Conservation (phyloP, 2,113 vertebrate species). For the Otus sunia region DNA sequence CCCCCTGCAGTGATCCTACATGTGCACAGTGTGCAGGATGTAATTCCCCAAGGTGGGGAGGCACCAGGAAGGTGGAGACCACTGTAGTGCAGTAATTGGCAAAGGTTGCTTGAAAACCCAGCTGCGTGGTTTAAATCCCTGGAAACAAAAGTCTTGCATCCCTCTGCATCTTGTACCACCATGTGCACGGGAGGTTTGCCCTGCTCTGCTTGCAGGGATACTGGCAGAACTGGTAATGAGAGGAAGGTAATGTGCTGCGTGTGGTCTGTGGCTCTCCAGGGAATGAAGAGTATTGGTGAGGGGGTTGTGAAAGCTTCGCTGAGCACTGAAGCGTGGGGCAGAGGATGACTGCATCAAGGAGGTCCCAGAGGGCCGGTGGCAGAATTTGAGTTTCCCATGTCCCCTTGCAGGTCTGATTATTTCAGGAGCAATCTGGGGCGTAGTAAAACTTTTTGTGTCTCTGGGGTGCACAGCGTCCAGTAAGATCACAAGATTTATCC, state of each 20-base stretch:
- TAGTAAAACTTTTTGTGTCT: not conserved
- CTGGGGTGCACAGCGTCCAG: not conserved
- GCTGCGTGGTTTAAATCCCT: not conserved
- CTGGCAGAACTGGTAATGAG: not conserved
- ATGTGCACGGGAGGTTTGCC: accelerated
- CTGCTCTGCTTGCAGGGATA: not conserved
- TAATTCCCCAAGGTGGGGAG: not conserved
- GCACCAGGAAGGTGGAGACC: accelerated
- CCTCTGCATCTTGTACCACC: accelerated
- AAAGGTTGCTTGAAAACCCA: not conserved
- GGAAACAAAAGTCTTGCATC: accelerated
- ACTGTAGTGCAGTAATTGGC: not conserved
- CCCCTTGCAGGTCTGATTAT: not conserved
- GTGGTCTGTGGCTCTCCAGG: not conserved
- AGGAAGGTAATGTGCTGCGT: not conserved
- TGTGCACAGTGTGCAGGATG: not conserved
- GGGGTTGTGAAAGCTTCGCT: not conserved
- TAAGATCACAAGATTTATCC: not conserved
- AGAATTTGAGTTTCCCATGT: accelerated
- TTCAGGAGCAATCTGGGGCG: not conserved
- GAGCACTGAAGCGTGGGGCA: accelerated
- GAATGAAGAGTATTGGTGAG: not conserved
- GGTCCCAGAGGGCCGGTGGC: not conserved
- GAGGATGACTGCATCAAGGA: not conserved
- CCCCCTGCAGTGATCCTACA: accelerated